phyloP scores from a whole-genome alignment of 2,113 vertebrate species.

The Rallus limicola region DNA sequence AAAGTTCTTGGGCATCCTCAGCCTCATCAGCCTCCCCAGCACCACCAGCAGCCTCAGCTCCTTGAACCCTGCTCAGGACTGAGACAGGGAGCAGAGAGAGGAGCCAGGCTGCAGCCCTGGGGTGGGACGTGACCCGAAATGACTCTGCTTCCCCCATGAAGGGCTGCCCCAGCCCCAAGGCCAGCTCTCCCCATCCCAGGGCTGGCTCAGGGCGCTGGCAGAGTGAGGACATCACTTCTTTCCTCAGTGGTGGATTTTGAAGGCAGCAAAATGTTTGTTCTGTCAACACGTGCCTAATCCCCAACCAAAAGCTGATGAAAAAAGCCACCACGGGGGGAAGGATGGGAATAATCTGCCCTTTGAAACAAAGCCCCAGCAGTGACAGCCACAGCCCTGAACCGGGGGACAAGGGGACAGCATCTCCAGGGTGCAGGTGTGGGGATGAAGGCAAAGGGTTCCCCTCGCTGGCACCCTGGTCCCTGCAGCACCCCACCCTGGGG shows the following conservation, averaged over 20 bases:
- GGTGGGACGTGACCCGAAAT: not conserved
- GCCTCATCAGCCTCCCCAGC: not conserved
- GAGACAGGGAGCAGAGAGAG: not conserved
- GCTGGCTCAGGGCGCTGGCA: not conserved
- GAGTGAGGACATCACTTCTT: not conserved
- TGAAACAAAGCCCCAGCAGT: not conserved
- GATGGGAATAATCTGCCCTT: constrained; percentile 70
- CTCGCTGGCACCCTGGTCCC: not conserved
- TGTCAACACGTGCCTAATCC: constrained; percentile 72
- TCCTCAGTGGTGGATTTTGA: constrained; percentile 36
- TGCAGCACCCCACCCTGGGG: not conserved
- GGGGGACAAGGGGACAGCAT: not conserved
- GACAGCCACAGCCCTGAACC: not conserved
- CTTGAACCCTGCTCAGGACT: accelerated
- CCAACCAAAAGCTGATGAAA: constrained; percentile 50
- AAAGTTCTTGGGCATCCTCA: not conserved
- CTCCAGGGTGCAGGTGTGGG: not conserved
- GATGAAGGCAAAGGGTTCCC: not conserved
- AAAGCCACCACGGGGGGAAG: constrained; percentile 25
- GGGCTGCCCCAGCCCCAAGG: not conserved
- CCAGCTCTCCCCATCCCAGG: not conserved
- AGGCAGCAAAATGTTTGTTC: constrained; percentile 66
- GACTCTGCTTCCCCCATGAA: not conserved
- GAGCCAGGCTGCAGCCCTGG: not conserved
- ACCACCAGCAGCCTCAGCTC: accelerated